A percentile compares a stretch with the other conserved stretches of the same genome.
These are phyloP conservation scores for Pangasius larnaudii DNA, from an alignment of 2,797 vertebrate genomes.

Conservation along the genomic window DNA sequence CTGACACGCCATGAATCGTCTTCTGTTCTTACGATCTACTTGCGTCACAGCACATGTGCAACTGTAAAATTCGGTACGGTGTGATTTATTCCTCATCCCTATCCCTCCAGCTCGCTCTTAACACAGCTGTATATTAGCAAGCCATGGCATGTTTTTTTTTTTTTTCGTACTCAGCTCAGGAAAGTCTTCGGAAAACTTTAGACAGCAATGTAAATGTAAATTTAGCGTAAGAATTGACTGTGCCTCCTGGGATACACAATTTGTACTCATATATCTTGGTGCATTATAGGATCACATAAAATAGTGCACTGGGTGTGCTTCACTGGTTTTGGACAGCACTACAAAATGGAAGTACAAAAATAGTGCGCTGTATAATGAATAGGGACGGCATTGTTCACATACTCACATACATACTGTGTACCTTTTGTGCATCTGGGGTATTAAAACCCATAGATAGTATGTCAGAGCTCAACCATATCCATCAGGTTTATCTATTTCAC, in stretches of 20 bases:
- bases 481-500: neutral
- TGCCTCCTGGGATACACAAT: neutral
- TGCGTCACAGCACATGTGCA: neutral
- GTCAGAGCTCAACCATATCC: neutral
- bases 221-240: neutral
- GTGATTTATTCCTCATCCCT: slow-evolving; percentile 20
- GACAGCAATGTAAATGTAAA: neutral
- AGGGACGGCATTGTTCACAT: neutral
- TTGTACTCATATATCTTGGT: neutral
- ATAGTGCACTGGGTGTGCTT: neutral
- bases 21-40: neutral
- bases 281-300: too few species aligned
- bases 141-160: neutral
- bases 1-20: neutral
- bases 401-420: too few species aligned
- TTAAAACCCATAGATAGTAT: neutral
- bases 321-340: neutral
- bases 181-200: neutral
- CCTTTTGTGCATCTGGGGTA: neutral
- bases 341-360: neutral
- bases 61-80: neutral
- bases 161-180: neutral
- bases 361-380: neutral
- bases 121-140: neutral
- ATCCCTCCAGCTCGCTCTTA: neutral